Base-by-base conservation (phyloP, 1,140 invertebrate species). In the Dreissena polymorpha region DNA sequence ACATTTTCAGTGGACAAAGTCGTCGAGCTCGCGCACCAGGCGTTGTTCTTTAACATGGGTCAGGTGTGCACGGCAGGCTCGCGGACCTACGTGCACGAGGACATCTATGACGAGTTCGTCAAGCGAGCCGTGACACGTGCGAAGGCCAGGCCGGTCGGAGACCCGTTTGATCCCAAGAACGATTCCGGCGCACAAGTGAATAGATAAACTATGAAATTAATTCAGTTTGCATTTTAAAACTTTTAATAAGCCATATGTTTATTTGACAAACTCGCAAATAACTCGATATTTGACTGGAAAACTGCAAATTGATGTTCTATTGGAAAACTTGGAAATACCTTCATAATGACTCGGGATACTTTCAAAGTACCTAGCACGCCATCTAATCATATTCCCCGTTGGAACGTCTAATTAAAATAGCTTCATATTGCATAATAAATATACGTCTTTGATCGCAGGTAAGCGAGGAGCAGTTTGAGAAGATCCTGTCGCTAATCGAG, bases 21-120 rank as follows among this genome's bases (percentile, higher is more conserved):
- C 0, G 96, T 97, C 83, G 97, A 95, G 67, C 95, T 95, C 77
- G 96, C 97, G 3, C 95, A 97, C 83, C 92, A 94, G 68, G 97
- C 96, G 0, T 91, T 98, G 49, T 98, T 98, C 92, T 93, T 94
- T 68, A 97, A 98, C 91, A 96, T 97, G 89, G 98, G 98, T 5
- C 98, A 99, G 93, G 96, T 95, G 85, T 99, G 98, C 89, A 96
- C 97, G 89, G 97, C 97, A 73, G 97, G 97, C 23, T 97, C 97
- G 0, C 94, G 97, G 70, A 96, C 97, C 0, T 99, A 96, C 90
- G 97, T 99, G 0, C 97, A 99, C 81, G 95, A 97, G 85, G 95
- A 94, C 10, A 96, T 99, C 79, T 98, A 99, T 90, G 96, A 98
- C 75, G 94, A 96, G 90, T 99, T 99, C 92, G 96, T 99, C 0